Evolutionary conservation across 2,888 invertebrate genomes (phyloP), one percentile per base, ranked within the genome.

Genomic region (Patella pellucida): DNA sequence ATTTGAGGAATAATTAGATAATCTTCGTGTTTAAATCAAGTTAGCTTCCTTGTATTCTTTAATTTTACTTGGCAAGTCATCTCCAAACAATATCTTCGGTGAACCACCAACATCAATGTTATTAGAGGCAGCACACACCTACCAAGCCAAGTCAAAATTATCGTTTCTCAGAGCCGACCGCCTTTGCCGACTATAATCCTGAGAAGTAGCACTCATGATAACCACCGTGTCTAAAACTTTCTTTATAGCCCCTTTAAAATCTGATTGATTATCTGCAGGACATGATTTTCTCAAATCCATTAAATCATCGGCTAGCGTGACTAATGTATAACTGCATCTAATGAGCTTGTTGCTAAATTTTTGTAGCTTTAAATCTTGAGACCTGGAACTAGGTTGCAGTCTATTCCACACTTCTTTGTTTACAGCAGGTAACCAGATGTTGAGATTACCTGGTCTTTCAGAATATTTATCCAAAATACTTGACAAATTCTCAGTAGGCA

Each of bases 1-100:
- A 54, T 54, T 15, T 16, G 54, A 54, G n/a, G 54, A 54, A 41
- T 41, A 41, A 54, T 54, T 54, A 54, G 54, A 54, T 54, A 15
- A 54, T 15, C n/a, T 54, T 54, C 54, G 54, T 54, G 54, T n/a
- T 54, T 11, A 54, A 16, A 54, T 16, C 54, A 54, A 54, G 54
- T 54, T 54, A 54, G 54, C 54, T 54, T 54, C 54, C n/a, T 54
- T 54, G 54, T 54, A n/a, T n/a, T 54, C 54, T 54, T 54, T 54
- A 16, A 41, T 41, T 41, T 41, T 41, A 4, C 31, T 41, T 41
- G 31, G 31, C 31, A 41, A 54, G 54, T 54, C 54, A 54, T 54
- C 54, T 54, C 54, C 54, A 54, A 54, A 54, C 15, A 54, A n/a
- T 54, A 54, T 15, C n/a, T 54, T 54, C 15, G 15, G 54, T 54